A percentile compares a stretch with the other conserved stretches of the same genome.
These are phyloP conservation scores for Benthosema pterotum DNA, from an alignment of 2,797 vertebrate genomes.

Conservation along the genomic window DNA sequence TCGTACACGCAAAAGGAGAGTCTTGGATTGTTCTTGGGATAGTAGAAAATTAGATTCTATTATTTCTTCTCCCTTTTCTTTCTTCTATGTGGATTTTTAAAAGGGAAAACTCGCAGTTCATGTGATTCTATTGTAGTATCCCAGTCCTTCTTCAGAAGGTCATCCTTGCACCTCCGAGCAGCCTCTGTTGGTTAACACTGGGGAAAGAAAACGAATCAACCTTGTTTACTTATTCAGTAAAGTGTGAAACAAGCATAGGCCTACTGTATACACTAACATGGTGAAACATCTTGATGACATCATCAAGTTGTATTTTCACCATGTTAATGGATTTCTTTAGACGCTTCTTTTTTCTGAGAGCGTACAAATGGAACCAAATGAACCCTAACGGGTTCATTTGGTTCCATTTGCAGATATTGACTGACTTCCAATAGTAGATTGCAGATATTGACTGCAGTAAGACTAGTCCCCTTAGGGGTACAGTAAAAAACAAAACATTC, in stretches of 20 bases:
- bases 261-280: too few species aligned
- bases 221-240: not conserved
- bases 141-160: not conserved
- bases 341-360: too few species aligned
- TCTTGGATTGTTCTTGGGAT: not conserved
- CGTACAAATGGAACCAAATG: too few species aligned
- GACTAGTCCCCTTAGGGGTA: not conserved
- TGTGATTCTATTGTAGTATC: slow-evolving; percentile 14
- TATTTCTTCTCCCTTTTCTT: not conserved
- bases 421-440: too few species aligned
- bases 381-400: too few species aligned
- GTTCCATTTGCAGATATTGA: too few species aligned
- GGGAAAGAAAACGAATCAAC: slow-evolving; percentile 5
- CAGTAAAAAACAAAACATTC: not conserved
- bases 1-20: not conserved
- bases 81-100: not conserved
- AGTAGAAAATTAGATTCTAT: not conserved
- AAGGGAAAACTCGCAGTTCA: not conserved
- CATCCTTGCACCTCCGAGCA: not conserved
- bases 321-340: too few species aligned
- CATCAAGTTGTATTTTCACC: too few species aligned
- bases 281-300: too few species aligned
- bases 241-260: too few species aligned
- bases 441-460: too few species aligned
- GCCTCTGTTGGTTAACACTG: not conserved